Evolutionary conservation across 2,113 vertebrate species (phyloP), one percentile per base, ranked within the genome.

Genomic region (Chrysochloris asiatica): DNA sequence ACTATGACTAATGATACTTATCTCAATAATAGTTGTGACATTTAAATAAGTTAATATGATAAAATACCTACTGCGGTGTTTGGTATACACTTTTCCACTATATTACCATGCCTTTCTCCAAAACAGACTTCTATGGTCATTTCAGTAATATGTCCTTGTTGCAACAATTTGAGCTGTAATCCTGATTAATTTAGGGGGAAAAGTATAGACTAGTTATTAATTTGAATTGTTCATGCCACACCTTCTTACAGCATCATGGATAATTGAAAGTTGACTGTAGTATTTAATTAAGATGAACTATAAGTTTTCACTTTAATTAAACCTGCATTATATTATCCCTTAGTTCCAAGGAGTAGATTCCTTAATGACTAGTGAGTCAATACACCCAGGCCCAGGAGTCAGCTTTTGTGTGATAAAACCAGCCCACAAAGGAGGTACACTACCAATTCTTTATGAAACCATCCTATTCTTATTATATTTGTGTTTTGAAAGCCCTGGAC

Each of bases 251-350:
- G 22, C 59, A 33, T 14, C n/a, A 7, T 72, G 72, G 59, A 81
- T 43, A 63, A 88, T 0, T 81, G 73, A 84, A 81, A 81, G 93
- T 81, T 33, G 28, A 63, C 79, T 43, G 7, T 22, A 52, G 43
- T 10, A 13, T 71, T 87, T 76, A 84, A 76, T 80, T 36, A 69
- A 36, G 43, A 47, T 54, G 89, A 78, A 43, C 28, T 56, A 43
- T 19, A 56, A 84, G 83, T 43, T 48, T 63, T 87, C 52, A 9
- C 59, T 48, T 76, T 81, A 61, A 76, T 90, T 84, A 76, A 90
- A 84, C 21, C 79, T 76, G 56, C 6, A 17, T 76, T 47, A n/a
- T 26, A 17, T 54, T 69, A 69, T 67, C 59, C 30, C 33, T 71
- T 33, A 65, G 48, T 52, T 65, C 33, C 72, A 47, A 92, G 48